A percentile compares a stretch with the other conserved stretches of the same genome.
Evolutionary conservation across 2,888 invertebrate species (phyloP).

Genomic region (Brachynemurus nebulosus): DNA sequence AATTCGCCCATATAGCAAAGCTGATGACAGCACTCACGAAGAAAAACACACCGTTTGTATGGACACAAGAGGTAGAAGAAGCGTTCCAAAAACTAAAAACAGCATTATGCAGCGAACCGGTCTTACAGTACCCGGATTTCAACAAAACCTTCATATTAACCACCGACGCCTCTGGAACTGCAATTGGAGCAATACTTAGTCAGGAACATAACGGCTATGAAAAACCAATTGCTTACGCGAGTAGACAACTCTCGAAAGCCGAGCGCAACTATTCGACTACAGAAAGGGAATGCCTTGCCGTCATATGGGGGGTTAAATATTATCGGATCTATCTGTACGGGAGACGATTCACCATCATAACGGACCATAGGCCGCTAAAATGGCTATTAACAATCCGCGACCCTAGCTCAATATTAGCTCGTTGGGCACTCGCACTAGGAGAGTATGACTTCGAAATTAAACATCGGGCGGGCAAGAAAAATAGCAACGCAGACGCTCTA

Average conservation of each 20-base stretch:
- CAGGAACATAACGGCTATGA: background rate
- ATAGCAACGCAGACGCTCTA: constrained; percentile 3
- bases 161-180: background rate
- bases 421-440: background rate
- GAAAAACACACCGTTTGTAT: constrained; percentile 2
- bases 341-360: background rate
- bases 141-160: background rate
- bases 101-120: background rate
- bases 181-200: background rate
- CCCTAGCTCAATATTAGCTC: too few species aligned
- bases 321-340: background rate
- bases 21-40: constrained; percentile 9
- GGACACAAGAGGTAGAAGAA: background rate
- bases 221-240: background rate
- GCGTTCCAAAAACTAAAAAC: constrained; percentile 3
- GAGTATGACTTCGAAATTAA: background rate
- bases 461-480: background rate
- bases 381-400: background rate
- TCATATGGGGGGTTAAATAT: background rate
- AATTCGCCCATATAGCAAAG: constrained; percentile 16
- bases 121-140: constrained; percentile 1
- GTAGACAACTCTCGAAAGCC: background rate
- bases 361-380: background rate
- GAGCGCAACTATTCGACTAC: background rate
- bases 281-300: background rate